Percentiles rank a stretch among this genome's conserved stretches.
Evolutionary conservation across 2,888 invertebrate genomes (phyloP).

Genomic region (Teleogryllus oceanicus): DNA sequence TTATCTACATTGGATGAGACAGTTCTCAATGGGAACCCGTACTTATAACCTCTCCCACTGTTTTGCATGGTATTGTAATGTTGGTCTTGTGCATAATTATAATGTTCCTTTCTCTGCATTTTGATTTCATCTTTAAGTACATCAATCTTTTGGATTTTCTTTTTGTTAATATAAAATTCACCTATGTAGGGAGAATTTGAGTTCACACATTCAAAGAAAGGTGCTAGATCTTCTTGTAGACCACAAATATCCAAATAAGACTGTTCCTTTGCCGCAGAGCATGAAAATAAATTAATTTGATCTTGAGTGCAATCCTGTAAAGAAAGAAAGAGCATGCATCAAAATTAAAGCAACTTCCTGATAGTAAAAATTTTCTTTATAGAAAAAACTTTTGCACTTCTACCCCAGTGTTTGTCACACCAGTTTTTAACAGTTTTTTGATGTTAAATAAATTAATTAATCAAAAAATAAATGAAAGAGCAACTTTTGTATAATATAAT

Average conservation of each 20-base stretch:
- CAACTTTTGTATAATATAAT: too few species aligned
- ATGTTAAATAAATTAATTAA: too few species aligned
- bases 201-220: slow-evolving; percentile 27
- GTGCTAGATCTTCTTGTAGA: background rate
- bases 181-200: slow-evolving; percentile 35
- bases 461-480: too few species aligned
- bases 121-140: slow-evolving; percentile 23
- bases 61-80: background rate
- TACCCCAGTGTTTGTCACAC: too few species aligned
- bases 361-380: too few species aligned
- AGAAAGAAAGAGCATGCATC: background rate
- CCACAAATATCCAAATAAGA: background rate
- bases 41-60: slow-evolving; percentile 22
- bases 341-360: too few species aligned
- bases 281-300: slow-evolving; percentile 31
- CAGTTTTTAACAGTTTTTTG: too few species aligned
- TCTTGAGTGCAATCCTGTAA: slow-evolving; percentile 33
- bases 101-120: slow-evolving; percentile 20
- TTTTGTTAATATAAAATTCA: slow-evolving; percentile 27
- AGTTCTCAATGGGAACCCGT: slow-evolving; percentile 24
- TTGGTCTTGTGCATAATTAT: background rate
- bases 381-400: too few species aligned
- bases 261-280: background rate
- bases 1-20: background rate
- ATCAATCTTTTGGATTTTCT: slow-evolving; percentile 29